These are phyloP conservation scores for Scelioninae gen. 1 DNA, from an alignment of 2,888 invertebrate genomes.

Conservation along the genomic window DNA sequence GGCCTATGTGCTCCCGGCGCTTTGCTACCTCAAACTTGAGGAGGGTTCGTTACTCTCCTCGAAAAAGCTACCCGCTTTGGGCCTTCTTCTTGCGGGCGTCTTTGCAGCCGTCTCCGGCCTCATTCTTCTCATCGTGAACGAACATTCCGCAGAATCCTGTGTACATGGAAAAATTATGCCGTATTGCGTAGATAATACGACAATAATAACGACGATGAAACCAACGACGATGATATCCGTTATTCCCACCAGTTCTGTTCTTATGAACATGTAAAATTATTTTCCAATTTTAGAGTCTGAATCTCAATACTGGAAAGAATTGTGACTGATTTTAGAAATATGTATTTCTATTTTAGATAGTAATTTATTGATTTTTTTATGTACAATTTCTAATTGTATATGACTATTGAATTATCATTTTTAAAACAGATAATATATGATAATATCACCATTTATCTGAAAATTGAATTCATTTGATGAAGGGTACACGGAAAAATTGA, in stretches of 20 bases:
- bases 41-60: conserved; percentile 88
- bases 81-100: conserved; percentile 89
- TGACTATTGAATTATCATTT: too few relatives aligned
- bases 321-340: too few relatives aligned
- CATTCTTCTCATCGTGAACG: conserved; percentile 86
- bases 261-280: conserved; percentile 42
- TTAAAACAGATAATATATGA: too few relatives aligned
- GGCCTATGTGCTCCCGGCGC: conserved; percentile 92
- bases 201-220: conserved; percentile 24
- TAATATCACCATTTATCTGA: too few relatives aligned
- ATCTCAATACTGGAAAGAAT: too few relatives aligned
- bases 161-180: conserved; percentile 87
- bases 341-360: too few relatives aligned
- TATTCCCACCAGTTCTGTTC: conserved; percentile 6
- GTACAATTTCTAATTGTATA: too few relatives aligned
- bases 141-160: conserved; percentile 85
- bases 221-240: conserved; percentile 23
- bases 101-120: conserved; percentile 87
- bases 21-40: conserved; percentile 91
- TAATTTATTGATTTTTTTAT: too few relatives aligned
- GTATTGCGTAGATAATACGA: conserved; percentile 85
- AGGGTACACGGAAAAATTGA: too few relatives aligned
- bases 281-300: too few relatives aligned
- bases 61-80: conserved; percentile 89
- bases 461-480: too few relatives aligned